These are phyloP conservation scores for Hyles vespertilio DNA, from an alignment of 1,140 invertebrate species.

Conservation along the genomic window DNA sequence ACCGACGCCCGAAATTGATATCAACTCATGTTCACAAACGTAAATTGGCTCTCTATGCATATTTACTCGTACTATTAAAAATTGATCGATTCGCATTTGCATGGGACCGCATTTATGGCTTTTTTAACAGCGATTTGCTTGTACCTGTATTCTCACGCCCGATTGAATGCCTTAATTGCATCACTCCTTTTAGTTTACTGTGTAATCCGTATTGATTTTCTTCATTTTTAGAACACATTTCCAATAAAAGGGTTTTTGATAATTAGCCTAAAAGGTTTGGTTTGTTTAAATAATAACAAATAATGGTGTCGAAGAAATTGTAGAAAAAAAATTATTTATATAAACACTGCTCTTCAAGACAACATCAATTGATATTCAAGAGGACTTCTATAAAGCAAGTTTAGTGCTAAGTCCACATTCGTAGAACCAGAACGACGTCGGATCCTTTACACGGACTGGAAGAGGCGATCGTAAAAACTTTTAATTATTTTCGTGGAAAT, in stretches of 20 bases:
- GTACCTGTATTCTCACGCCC: neutral
- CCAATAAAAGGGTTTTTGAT: no score
- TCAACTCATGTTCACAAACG: slow-evolving; percentile 38
- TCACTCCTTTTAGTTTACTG: no score
- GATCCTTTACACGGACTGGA: slow-evolving; percentile 42
- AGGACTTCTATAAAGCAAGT: slow-evolving; percentile 26
- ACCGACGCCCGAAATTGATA: slow-evolving; percentile 37
- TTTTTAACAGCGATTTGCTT: slow-evolving; percentile 18
- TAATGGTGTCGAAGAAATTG: no score
- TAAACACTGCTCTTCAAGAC: no score
- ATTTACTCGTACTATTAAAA: slow-evolving; percentile 42
- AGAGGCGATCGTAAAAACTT: slow-evolving; percentile 64
- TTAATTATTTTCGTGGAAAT: slow-evolving; percentile 68
- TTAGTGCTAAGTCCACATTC: slow-evolving; percentile 34
- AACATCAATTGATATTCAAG: slow-evolving; percentile 17
- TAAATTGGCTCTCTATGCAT: slow-evolving; percentile 39
- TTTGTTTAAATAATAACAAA: no score
- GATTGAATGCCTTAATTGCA: no score
- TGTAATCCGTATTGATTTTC: no score
- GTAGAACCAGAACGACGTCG: slow-evolving; percentile 20
- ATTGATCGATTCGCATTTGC: slow-evolving; percentile 31
- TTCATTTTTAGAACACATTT: no score
- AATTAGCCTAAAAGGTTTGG: no score
- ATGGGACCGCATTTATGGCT: slow-evolving; percentile 23
- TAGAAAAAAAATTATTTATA: no score